Conservation (phyloP, 2,797 vertebrate species). For the Thripadectes ignobilis region DNA sequence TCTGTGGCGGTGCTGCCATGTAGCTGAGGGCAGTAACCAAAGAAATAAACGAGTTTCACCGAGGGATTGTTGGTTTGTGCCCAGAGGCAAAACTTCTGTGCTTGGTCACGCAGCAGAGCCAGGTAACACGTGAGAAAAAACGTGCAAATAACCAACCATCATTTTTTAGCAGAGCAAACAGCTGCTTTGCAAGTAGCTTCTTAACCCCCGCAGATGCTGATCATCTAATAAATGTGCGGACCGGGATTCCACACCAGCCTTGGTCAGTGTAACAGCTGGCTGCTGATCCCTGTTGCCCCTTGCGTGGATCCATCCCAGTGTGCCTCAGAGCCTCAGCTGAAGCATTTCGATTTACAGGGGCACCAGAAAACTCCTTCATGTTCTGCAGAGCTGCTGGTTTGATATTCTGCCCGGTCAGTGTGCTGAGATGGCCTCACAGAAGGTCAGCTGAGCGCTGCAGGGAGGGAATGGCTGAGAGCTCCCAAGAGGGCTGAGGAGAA, state of each 20-base stretch:
- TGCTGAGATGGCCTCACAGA: neutral
- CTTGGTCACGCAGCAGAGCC: neutral
- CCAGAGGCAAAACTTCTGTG: neutral
- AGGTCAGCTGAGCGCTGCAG: neutral
- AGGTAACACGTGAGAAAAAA: neutral
- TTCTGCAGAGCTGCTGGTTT: neutral
- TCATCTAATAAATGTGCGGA: neutral
- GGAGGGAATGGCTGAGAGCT: neutral
- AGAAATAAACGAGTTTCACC: neutral
- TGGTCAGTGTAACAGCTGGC: neutral
- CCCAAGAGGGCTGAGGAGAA: neutral
- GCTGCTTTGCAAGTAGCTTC: neutral
- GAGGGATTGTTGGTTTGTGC: neutral
- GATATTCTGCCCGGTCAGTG: neutral
- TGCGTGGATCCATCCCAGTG: accelerated
- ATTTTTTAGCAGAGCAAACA: neutral
- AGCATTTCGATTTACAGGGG: neutral
- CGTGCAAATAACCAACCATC: neutral
- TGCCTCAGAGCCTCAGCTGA: neutral
- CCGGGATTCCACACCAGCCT: neutral
- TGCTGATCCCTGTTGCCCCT: neutral
- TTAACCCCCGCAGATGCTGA: neutral
- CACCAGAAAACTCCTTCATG: neutral
- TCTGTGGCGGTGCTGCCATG: neutral
- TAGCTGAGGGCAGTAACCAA: neutral